These are phyloP conservation scores for Danionella cerebrum DNA, from an alignment of 2,113 vertebrate genomes.

Conservation along the genomic window DNA sequence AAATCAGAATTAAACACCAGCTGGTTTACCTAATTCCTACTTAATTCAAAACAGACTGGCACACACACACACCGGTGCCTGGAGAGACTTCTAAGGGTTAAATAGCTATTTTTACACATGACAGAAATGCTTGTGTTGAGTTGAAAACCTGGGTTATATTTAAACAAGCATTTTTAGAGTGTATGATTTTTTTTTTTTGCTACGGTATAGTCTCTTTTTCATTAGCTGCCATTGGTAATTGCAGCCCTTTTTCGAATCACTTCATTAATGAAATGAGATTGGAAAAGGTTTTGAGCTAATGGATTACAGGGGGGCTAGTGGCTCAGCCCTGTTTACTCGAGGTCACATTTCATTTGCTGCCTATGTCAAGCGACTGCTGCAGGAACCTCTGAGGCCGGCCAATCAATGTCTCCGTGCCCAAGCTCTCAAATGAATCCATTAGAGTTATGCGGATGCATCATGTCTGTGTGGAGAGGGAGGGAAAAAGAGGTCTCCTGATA, in stretches of 20 bases:
- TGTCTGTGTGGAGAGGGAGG: conserved; percentile 43
- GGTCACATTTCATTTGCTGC: conserved; percentile 90
- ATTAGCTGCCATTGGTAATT: conserved; percentile 67
- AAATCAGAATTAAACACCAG: too few species aligned
- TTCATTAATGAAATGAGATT: conserved; percentile 90
- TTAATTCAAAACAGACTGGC: too few species aligned
- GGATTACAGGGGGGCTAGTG: conserved; percentile 70
- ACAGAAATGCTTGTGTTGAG: too few species aligned
- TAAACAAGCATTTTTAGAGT: too few species aligned
- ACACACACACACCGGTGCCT: too few species aligned
- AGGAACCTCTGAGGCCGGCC: conserved; percentile 70
- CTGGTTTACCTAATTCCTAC: too few species aligned
- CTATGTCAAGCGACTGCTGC: conserved; percentile 74
- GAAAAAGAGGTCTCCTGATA: conserved; percentile 77
- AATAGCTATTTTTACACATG: too few species aligned
- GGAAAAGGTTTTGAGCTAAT: conserved; percentile 78
- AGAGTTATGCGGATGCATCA: conserved; percentile 83
- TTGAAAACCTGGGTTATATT: too few species aligned
- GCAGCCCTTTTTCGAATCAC: conserved; percentile 78
- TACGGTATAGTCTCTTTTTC: conserved; percentile 55
- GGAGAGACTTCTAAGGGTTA: too few species aligned
- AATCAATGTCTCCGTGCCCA: conserved; percentile 82
- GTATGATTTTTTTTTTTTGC: conserved; percentile 30
- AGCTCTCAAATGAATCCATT: conserved; percentile 80
- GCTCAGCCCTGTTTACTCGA: conserved; percentile 78